Evolutionary conservation across 2,888 invertebrate genomes (phyloP).

Genomic region (Tortrix viridana): DNA sequence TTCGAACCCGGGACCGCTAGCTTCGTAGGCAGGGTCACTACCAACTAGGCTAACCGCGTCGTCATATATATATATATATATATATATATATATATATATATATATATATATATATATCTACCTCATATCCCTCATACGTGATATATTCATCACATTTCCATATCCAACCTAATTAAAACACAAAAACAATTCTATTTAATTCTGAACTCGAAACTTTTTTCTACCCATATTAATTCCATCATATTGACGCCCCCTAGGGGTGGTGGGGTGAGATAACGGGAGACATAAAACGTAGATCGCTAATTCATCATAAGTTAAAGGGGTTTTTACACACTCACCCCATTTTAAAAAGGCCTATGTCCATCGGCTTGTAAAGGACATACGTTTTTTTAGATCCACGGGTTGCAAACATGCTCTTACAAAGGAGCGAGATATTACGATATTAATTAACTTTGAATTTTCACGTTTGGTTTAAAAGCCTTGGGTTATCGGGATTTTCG

Average conservation of each 20-base stretch:
- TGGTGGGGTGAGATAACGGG: constrained; percentile 72
- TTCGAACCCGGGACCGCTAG: too few species aligned
- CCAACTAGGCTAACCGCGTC: too few species aligned
- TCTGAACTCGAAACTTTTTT: constrained; percentile 53
- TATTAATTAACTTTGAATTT: constrained; percentile 74
- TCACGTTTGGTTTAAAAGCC: constrained; percentile 37
- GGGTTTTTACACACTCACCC: constrained; percentile 77
- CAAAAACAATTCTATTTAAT: constrained; percentile 38
- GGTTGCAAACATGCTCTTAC: constrained; percentile 64
- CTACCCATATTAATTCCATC: constrained; percentile 80
- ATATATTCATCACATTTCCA: constrained; percentile 12
- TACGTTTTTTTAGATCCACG: constrained; percentile 2
- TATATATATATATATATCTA: background rate
- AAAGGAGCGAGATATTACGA: constrained; percentile 56
- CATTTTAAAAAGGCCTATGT: constrained; percentile 1
- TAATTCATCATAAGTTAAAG: constrained; percentile 85
- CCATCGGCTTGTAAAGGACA: background rate
- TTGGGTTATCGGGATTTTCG: constrained; percentile 31
- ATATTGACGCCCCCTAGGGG: constrained; percentile 69
- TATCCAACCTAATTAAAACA: constrained; percentile 35
- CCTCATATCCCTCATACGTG: background rate
- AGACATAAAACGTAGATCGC: constrained; percentile 84
- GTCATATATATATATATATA: too few species aligned
- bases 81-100: too few species aligned
- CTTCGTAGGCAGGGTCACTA: too few species aligned